Percentiles rank a stretch among this genome's conserved stretches.
phyloP scores from a whole-genome alignment of 2,797 vertebrate species.

The Chloroceryle inda region DNA sequence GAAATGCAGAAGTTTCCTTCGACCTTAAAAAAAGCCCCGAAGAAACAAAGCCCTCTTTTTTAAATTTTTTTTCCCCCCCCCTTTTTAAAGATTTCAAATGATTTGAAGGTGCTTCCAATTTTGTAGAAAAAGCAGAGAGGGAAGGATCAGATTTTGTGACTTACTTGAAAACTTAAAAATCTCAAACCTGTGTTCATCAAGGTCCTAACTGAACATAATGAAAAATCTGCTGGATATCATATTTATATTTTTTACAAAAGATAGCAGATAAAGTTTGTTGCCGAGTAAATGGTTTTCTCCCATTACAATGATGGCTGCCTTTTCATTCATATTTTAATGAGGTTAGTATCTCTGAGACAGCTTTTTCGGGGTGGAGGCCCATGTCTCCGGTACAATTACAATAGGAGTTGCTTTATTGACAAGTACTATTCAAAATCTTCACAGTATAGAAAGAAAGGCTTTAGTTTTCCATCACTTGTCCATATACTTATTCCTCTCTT shows the following conservation, averaged over 20 bases:
- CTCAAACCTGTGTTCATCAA: accelerated
- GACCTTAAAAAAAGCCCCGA: neutral
- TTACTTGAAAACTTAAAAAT: neutral
- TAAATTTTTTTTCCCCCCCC: neutral
- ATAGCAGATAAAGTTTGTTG: constrained; percentile 72
- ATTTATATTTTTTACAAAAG: constrained; percentile 35
- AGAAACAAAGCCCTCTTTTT: neutral
- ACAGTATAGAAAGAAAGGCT: constrained; percentile 88
- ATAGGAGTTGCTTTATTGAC: constrained; percentile 92
- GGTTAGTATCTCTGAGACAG: constrained; percentile 90
- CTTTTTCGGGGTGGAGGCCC: constrained; percentile 85
- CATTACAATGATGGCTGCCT: constrained; percentile 85
- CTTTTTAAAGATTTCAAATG: neutral
- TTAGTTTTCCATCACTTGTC: constrained; percentile 83
- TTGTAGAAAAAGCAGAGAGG: neutral
- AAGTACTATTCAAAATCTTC: constrained; percentile 90
- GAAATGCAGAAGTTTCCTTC: neutral
- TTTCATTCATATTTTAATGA: constrained; percentile 94
- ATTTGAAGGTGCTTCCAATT: constrained; percentile 34
- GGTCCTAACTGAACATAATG: neutral
- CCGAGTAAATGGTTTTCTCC: constrained; percentile 76
- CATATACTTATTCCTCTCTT: constrained; percentile 69
- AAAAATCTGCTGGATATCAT: neutral
- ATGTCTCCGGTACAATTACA: constrained; percentile 81
- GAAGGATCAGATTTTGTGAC: neutral